Percentiles rank a stretch among this genome's conserved stretches.
Evolutionary conservation across 2,888 invertebrate genomes (phyloP).

Genomic region (Megaustenia siamemsis): DNA sequence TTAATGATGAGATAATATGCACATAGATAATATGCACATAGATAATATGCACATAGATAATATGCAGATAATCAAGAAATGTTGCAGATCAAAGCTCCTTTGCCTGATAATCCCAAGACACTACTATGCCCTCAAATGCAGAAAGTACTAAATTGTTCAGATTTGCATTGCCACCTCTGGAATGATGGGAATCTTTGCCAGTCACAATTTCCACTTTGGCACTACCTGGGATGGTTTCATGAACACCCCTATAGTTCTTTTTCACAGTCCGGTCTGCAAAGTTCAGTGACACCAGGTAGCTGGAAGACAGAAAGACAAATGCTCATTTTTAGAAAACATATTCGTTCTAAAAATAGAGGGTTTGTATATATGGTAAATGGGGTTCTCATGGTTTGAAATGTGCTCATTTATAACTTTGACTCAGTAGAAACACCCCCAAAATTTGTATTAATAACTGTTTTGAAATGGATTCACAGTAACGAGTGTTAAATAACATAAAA

Average conservation of each 20-base stretch:
- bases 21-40: no score
- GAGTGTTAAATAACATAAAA: no score
- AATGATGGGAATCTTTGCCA: conserved; percentile 57
- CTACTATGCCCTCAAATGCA: conserved; percentile 72
- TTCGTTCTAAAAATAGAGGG: no score
- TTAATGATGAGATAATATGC: neutral
- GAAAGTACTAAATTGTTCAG: conserved; percentile 62
- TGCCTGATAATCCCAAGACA: conserved; percentile 73
- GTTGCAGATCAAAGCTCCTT: conserved; percentile 63
- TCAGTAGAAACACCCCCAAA: no score
- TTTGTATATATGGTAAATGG: no score
- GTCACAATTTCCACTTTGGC: conserved; percentile 65
- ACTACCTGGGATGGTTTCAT: conserved; percentile 62
- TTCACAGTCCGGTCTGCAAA: conserved; percentile 65
- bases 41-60: neutral
- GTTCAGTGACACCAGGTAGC: conserved; percentile 75
- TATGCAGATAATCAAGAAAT: neutral
- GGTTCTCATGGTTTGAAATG: no score
- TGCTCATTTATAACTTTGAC: no score
- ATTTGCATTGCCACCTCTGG: conserved; percentile 61
- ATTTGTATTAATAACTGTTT: no score
- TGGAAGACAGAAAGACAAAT: conserved; percentile 47
- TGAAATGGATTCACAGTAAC: no score
- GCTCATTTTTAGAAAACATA: neutral
- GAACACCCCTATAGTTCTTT: conserved; percentile 64